Evolutionary conservation across 2,888 invertebrate species (phyloP).

Genomic region (Drosophila paucipuncta): DNA sequence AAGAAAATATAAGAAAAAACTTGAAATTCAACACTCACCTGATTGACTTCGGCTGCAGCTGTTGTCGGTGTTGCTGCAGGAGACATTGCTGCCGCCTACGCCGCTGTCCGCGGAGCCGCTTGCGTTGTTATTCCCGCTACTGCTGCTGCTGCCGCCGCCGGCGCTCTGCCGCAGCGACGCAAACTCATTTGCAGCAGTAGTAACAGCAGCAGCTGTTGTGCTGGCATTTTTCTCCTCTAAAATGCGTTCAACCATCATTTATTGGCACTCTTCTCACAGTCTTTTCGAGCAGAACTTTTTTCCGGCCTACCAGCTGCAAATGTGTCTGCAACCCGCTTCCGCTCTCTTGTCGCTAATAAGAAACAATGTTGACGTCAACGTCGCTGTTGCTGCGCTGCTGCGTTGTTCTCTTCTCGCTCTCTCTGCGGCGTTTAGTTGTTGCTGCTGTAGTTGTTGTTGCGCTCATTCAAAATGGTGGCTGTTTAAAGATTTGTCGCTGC

Average conservation of each 20-base stretch:
- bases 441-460: constrained; percentile 49
- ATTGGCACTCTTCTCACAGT: constrained; percentile 54
- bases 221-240: constrained; percentile 86
- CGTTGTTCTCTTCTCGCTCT: constrained; percentile 58
- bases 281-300: constrained; percentile 51
- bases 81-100: constrained; percentile 69
- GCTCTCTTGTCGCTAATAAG: constrained; percentile 56
- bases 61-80: constrained; percentile 77
- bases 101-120: constrained; percentile 73
- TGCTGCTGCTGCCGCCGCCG: constrained; percentile 31
- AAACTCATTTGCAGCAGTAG: constrained; percentile 48
- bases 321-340: constrained; percentile 32
- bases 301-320: constrained; percentile 67
- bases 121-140: constrained; percentile 49
- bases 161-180: constrained; percentile 47
- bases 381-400: constrained; percentile 46
- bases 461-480: constrained; percentile 81
- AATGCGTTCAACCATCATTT: constrained; percentile 89
- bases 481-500: constrained; percentile 55
- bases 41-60: constrained; percentile 81
- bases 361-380: constrained; percentile 61
- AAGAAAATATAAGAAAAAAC: constrained; percentile 25
- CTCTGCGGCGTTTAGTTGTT: constrained; percentile 33
- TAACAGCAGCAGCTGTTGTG: constrained; percentile 55
- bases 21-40: constrained; percentile 74